Evolutionary conservation across 2,888 invertebrate species (phyloP).

Genomic region (Metellina segmentata): DNA sequence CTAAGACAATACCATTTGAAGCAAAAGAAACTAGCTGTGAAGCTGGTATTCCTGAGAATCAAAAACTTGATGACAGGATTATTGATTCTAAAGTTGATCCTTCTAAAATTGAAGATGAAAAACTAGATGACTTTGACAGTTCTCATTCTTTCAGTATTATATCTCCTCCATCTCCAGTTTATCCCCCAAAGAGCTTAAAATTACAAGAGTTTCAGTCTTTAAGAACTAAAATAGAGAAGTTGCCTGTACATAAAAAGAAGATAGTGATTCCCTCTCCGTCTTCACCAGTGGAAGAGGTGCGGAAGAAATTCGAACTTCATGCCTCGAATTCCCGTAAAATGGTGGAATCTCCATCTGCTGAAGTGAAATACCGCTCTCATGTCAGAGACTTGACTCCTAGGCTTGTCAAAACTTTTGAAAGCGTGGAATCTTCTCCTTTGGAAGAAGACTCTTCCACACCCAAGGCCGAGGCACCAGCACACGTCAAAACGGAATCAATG

Average conservation of each 20-base stretch:
- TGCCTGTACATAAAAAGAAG: constrained; percentile 69
- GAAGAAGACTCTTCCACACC: not conserved
- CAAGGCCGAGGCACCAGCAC: not conserved
- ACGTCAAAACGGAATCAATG: constrained; percentile 19
- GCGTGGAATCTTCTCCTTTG: not conserved
- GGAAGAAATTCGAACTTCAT: constrained; percentile 71
- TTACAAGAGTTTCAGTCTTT: constrained; percentile 64
- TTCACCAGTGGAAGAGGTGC: constrained; percentile 74
- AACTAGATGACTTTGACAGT: constrained; percentile 29
- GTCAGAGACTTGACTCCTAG: constrained; percentile 41
- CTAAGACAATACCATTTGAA: not conserved
- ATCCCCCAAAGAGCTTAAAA: constrained; percentile 72
- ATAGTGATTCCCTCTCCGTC: constrained; percentile 71
- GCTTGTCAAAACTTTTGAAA: constrained; percentile 41
- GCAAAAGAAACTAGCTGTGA: not conserved
- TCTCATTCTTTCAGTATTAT: constrained; percentile 68
- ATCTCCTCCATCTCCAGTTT: constrained; percentile 69
- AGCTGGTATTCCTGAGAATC: not conserved
- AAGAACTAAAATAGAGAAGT: constrained; percentile 65
- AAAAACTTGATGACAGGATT: not conserved
- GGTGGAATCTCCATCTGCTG: constrained; percentile 27
- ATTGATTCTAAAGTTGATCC: not conserved
- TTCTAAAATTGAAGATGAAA: not conserved
- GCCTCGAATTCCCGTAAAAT: constrained; percentile 50
- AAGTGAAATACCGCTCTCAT: constrained; percentile 30